Evolutionary conservation across 2,797 vertebrate species (phyloP).

Genomic region (Intellagama lesueurii): DNA sequence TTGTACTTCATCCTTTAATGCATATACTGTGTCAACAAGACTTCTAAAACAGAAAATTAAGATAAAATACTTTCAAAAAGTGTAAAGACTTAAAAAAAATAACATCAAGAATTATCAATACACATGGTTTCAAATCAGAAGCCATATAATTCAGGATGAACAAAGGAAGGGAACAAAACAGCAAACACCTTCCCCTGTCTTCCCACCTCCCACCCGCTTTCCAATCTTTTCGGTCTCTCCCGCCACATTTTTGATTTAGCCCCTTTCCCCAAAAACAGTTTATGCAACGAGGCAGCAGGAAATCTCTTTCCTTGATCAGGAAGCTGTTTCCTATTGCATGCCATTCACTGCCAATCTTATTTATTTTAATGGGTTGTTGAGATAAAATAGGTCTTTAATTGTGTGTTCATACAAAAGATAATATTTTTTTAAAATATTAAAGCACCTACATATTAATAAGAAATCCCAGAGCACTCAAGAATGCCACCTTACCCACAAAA

Average conservation of each 20-base stretch:
- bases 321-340: not conserved
- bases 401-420: not conserved
- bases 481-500: conserved; percentile 41
- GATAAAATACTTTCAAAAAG: conserved; percentile 1
- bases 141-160: not conserved
- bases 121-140: conserved; percentile 4
- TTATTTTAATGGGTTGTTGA: not conserved
- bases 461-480: conserved; percentile 23
- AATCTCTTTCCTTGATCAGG: not conserved
- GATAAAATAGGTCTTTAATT: not conserved
- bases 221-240: not conserved
- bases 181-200: not conserved
- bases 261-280: not conserved
- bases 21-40: conserved; percentile 97
- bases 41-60: conserved; percentile 82
- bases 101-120: conserved; percentile 23
- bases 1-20: conserved; percentile 95
- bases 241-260: not conserved
- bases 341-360: not conserved
- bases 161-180: not conserved
- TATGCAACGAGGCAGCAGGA: not conserved
- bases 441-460: conserved; percentile 15
- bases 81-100: conserved; percentile 18
- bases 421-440: conserved; percentile 1
- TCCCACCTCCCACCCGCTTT: not conserved